Evolutionary conservation across 2,113 vertebrate genomes (phyloP).

Genomic region (Craseonycteris thonglongyai): DNA sequence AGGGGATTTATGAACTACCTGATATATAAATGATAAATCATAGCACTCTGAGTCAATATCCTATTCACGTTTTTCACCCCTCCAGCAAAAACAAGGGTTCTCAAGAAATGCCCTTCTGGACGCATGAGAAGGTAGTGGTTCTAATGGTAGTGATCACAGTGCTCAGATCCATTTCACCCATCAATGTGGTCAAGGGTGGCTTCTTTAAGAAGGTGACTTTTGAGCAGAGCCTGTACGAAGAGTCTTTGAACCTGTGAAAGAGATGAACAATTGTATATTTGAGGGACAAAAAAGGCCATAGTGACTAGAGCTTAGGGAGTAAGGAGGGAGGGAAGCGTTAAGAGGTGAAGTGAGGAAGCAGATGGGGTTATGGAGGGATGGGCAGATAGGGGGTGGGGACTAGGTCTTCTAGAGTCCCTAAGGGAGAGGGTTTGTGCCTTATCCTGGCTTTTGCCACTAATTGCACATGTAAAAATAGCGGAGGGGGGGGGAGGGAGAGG

Average conservation of each 20-base stretch:
- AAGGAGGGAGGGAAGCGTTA: neutral
- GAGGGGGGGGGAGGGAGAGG: too few species aligned
- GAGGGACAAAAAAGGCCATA: neutral
- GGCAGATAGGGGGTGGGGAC: fast-evolving
- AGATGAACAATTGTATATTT: neutral
- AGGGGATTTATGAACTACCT: neutral
- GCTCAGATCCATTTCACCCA: neutral
- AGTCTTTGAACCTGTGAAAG: neutral
- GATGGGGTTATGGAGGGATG: too few species aligned
- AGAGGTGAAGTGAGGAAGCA: neutral
- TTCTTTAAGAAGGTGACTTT: neutral
- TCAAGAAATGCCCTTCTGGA: neutral
- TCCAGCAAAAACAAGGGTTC: neutral
- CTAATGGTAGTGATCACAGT: fast-evolving
- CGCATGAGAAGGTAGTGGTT: neutral
- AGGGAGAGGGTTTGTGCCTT: neutral
- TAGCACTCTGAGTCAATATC: neutral
- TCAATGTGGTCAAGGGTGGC: neutral
- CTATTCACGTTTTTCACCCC: neutral
- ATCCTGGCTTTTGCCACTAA: neutral
- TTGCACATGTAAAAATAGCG: neutral
- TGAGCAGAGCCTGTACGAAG: neutral
- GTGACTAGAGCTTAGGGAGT: neutral
- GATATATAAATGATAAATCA: neutral
- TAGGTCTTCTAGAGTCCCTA: too few species aligned